Percentiles rank a stretch among this genome's conserved stretches.
Conservation (phyloP, 2,797 vertebrate species). For the Cygnus olor region DNA sequence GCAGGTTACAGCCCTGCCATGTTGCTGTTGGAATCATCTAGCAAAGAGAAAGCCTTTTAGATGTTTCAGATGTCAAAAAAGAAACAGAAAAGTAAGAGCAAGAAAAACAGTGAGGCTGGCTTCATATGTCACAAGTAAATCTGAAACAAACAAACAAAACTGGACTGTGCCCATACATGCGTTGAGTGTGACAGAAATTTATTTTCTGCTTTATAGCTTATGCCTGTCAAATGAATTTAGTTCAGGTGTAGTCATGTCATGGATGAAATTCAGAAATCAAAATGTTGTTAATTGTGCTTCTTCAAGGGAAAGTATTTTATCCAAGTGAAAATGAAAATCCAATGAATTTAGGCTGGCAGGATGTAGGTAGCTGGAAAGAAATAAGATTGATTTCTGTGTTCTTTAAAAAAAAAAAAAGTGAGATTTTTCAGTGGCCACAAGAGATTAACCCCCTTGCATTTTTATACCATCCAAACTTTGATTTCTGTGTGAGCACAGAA, state of each 20-base stretch:
- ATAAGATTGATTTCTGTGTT: not conserved
- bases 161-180: fast-evolving
- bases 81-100: not conserved
- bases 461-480: not conserved
- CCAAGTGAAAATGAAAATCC: not conserved
- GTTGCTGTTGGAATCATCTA: not conserved
- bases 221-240: not conserved
- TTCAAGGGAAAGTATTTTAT: not conserved
- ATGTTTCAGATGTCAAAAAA: not conserved
- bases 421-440: not conserved
- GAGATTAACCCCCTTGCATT: not conserved
- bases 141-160: not conserved
- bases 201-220: not conserved
- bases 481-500: not conserved
- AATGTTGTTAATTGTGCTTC: not conserved
- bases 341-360: not conserved
- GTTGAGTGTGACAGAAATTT: not conserved
- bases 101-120: not conserved
- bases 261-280: not conserved
- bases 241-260: not conserved
- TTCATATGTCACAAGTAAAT: not conserved
- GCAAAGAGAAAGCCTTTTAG: not conserved
- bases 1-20: not conserved
- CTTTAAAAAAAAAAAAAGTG: no score
- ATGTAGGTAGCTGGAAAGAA: not conserved